Evolutionary conservation across 2,797 vertebrate genomes (phyloP), one percentile per base, ranked within the genome.

Genomic region (Sebastes matsubarae): DNA sequence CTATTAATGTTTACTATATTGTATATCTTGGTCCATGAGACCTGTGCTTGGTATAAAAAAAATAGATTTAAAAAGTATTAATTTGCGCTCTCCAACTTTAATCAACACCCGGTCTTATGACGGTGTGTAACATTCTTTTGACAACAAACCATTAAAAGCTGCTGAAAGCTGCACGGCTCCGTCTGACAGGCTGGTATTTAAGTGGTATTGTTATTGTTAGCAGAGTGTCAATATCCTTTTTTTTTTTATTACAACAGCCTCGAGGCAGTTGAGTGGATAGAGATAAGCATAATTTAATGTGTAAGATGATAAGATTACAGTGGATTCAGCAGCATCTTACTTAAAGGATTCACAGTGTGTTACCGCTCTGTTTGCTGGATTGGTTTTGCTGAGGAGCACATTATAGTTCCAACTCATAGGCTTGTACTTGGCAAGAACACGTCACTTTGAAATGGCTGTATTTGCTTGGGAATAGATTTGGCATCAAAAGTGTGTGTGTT

Each of bases 401-500:
- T 70, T 63, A 75, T 83, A 72, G 60, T 77, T 87, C 61, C 64
- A 77, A 75, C 59, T 90, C 78, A 85, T 57, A 67, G 76, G 60
- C 69, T 77, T 68, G 57, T 84, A 77, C 83, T 93, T 89, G 86
- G 89, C 89, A 92, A 86, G 72, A 90, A 80, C 24, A 66, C 75
- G 55, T 70, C 68, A 86, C 76, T 90, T 90, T 83, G 80, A 91
- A 89, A 90, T 83, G 79, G 16, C 72, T 84, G 65, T 81, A 79
- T 93, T 91, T 92, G 72, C 84, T 73, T 82, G 72, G 32, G 82
- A 89, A 80, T 87, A 87, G 88, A 91, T 90, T 84, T 93, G 92
- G 89, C 92, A 80, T 85, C 73, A 68, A 36, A 79, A 60, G 4
- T 61, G 61, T 68, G 71, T 65, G 24, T 72, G 64, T 79, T 72